A percentile compares a stretch with the other conserved stretches of the same genome.
These are phyloP conservation scores for Ameiurus melas DNA, from an alignment of 2,113 vertebrate species.

Conservation along the genomic window DNA sequence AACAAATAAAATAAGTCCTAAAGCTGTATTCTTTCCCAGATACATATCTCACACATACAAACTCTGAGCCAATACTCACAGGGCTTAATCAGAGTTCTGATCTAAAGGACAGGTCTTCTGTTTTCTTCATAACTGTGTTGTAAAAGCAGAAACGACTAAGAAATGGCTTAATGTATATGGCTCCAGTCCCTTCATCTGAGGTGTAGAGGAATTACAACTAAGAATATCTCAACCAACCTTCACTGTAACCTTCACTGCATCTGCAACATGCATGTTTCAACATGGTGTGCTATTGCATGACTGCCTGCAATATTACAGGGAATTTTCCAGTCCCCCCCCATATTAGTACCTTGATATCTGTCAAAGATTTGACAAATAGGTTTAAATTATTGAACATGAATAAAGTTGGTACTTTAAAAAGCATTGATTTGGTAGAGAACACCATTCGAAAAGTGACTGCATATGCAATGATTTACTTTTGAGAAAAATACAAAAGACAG, in stretches of 20 bases:
- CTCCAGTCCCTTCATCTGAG: neutral
- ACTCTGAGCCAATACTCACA: neutral
- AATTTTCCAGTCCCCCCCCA: neutral
- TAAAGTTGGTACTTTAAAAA: slow-evolving; percentile 15
- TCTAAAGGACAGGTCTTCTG: neutral
- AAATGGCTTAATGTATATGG: neutral
- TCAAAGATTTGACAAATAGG: neutral
- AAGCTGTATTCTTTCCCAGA: neutral
- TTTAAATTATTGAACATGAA: neutral
- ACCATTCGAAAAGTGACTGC: slow-evolving; percentile 1
- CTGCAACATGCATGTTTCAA: neutral
- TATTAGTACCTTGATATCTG: neutral
- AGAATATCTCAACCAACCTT: neutral
- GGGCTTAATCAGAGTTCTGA: neutral
- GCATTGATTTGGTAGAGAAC: slow-evolving; percentile 31
- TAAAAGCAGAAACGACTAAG: neutral
- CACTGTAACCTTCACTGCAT: neutral
- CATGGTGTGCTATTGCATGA: neutral
- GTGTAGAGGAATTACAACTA: neutral
- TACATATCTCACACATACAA: neutral
- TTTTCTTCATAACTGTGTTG: neutral
- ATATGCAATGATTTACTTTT: slow-evolving; percentile 20
- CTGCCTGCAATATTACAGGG: neutral
- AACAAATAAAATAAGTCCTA: neutral
- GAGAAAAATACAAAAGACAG: slow-evolving; percentile 19